Base-by-base conservation (phyloP, 2,797 vertebrate species). In the Gallinago nigripennis region DNA sequence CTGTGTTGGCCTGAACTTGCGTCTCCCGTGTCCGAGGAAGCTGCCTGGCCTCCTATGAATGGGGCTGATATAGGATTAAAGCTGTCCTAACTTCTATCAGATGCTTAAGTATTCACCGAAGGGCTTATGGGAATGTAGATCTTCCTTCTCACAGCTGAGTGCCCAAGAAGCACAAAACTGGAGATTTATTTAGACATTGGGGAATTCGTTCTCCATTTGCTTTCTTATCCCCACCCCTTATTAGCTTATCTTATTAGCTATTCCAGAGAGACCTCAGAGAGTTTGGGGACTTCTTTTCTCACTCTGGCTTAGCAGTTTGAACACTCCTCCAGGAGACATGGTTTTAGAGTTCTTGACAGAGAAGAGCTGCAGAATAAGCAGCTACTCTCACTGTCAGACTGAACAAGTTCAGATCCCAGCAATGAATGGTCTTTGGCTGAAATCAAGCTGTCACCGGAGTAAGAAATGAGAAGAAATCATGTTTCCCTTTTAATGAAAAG, bases 51-150 rank as follows among this genome's bases (percentile, higher is more conserved):
- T 94, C 43, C 28, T 41, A 3, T 53, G 37, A 81, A 61, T n/a
- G 48, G 23, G n/a, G 31, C n/a, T 81, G 68, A 94, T 78, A 33
- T 8, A 73, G 61, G 82, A 94, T 79, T 81, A 83, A 92, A 94
- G 28, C 53, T 86, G 31, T 82, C 28, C 30, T 83, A 75, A 95
- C 88, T 81, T 48, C 69, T 81, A 13, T 80, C 91, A 91, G 63
- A 82, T 85, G 75, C 79, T 91, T 50, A 90, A 82, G 83, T 50
- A 73, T 77, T 94, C 60, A 51, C 56, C 84, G 66, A 93, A 90
- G 48, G 35, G 15, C 37, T 84, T 88, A 51, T 3, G 37, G 63
- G 56, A 85, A 28, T 30, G 31, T 48, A 73, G 31, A 12, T 80
- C 46, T 93, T 85, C 43, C 58, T 79, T 88, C 70, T 92, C 28